These are phyloP conservation scores for Platalea minor DNA, from an alignment of 2,797 vertebrate species.

Conservation along the genomic window DNA sequence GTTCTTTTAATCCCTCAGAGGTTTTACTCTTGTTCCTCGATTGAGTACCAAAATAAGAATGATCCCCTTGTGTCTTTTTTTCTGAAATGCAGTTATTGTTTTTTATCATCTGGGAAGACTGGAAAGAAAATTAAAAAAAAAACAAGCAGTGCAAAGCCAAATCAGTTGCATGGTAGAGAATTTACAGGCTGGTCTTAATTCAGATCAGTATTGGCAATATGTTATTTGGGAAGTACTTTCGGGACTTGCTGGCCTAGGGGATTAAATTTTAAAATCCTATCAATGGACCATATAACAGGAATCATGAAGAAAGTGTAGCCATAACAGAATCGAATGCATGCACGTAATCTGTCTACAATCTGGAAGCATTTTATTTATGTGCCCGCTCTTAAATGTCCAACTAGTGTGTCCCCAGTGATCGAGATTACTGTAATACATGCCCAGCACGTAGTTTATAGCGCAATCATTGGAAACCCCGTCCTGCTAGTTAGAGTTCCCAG, in stretches of 20 bases:
- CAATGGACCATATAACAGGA: not conserved
- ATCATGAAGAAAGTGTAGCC: slow-evolving; percentile 5
- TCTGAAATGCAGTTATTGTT: not conserved
- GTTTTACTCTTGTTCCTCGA: not conserved
- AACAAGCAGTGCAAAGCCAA: not conserved
- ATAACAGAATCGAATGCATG: not conserved
- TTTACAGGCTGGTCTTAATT: slow-evolving; percentile 55
- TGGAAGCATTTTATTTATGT: slow-evolving; percentile 55
- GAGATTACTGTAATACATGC: slow-evolving; percentile 1
- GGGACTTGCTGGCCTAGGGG: not conserved
- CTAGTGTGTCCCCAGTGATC: slow-evolving; percentile 4
- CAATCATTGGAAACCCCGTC: not conserved
- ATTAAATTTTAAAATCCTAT: slow-evolving; percentile 69
- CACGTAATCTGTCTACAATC: not conserved
- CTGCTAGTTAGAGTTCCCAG: not conserved
- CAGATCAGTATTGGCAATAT: slow-evolving; percentile 57
- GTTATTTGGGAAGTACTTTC: slow-evolving; percentile 69
- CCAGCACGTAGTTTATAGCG: not conserved
- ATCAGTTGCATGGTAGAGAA: not conserved
- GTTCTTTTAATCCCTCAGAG: not conserved
- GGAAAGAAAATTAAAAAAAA: not conserved
- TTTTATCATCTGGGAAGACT: not conserved
- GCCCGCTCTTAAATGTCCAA: slow-evolving; percentile 31
- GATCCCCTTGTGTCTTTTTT: not conserved
- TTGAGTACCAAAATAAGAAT: not conserved